Base-by-base conservation (phyloP, 2,113 vertebrate genomes). In the Neomonachus schauinslandi region DNA sequence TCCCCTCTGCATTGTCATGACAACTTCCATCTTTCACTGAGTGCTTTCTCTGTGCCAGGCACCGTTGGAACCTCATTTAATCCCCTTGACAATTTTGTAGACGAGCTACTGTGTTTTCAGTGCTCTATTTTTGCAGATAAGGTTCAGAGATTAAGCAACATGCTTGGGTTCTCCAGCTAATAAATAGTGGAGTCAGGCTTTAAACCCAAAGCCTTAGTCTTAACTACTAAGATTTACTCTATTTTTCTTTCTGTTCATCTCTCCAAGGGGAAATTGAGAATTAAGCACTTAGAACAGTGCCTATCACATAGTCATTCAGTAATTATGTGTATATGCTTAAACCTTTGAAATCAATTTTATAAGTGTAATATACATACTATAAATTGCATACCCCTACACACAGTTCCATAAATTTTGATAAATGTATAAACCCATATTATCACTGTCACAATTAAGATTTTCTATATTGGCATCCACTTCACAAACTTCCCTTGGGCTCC, bases 71-170 rank as follows among this genome's bases (percentile, higher is more conserved):
- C 42, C 71, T 13, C 81, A 67, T 74, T 71, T 57, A 91, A 59
- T 85, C 21, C 88, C 93, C 26, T 63, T 15, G 76, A 8, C 21
- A 53, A 2, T 96, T 65, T 77, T 83, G 19, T 76, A 71, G 31
- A 1, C 10, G 26, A 65, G 22, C 57, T 63, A 2, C 67, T 93
- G 26, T 80, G 59, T n/a, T 18, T 14, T 65, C 72, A 61, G 36
- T 57, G 77, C 59, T 97, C 57, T 82, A 2, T 92, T 94, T 96
- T 89, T 53, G 51, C 46, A 7, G 28, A 69, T 88, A 65, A 96
- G 11, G 51, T 55, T 92, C 36, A 65, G 51, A 91, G 28, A 49
- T 85, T 26, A 81, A 51, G 11, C 26, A 19, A 6, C 49, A 24
- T 36, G 21, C 65, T 61, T 49, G 14, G 79, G 57, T 36, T 94